These are phyloP conservation scores for Coptotermes formosanus DNA, from an alignment of 1,140 invertebrate species.

Conservation along the genomic window DNA sequence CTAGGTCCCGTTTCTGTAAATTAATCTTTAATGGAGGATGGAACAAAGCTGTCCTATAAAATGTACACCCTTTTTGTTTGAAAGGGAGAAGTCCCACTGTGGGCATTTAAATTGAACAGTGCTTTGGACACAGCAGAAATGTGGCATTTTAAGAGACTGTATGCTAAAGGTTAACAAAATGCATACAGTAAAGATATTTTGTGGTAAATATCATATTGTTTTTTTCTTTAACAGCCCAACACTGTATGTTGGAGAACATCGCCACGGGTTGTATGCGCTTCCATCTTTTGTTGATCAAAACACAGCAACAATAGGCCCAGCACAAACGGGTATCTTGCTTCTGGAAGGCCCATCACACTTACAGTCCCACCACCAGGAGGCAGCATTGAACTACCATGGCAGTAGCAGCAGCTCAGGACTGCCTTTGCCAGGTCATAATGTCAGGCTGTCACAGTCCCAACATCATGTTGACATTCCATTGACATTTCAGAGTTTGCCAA, in stretches of 20 bases:
- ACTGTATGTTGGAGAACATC: slow-evolving; percentile 89
- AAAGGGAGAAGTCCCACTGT: too few species aligned
- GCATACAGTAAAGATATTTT: too few species aligned
- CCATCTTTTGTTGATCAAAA: slow-evolving; percentile 88
- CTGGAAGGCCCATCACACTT: slow-evolving; percentile 62
- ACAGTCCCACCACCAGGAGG: neutral
- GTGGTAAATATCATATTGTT: too few species aligned
- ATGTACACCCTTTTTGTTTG: too few species aligned
- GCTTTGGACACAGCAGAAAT: too few species aligned
- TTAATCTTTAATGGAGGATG: too few species aligned
- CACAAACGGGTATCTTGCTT: slow-evolving; percentile 56
- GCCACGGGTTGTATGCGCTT: slow-evolving; percentile 84
- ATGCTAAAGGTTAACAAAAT: too few species aligned
- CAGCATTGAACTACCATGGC: neutral
- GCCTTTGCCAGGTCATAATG: slow-evolving; percentile 29
- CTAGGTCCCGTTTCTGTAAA: too few species aligned
- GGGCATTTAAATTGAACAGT: too few species aligned
- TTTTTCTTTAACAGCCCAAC: slow-evolving; percentile 68
- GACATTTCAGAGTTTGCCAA: slow-evolving; percentile 27
- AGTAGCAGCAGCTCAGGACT: neutral
- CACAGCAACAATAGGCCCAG: slow-evolving; percentile 65
- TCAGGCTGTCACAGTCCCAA: slow-evolving; percentile 8
- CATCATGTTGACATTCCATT: slow-evolving; percentile 25
- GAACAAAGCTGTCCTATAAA: too few species aligned
- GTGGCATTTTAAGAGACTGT: too few species aligned